phyloP scores from a whole-genome alignment of 2,113 vertebrate genomes.

The Paramormyrops kingsleyae region DNA sequence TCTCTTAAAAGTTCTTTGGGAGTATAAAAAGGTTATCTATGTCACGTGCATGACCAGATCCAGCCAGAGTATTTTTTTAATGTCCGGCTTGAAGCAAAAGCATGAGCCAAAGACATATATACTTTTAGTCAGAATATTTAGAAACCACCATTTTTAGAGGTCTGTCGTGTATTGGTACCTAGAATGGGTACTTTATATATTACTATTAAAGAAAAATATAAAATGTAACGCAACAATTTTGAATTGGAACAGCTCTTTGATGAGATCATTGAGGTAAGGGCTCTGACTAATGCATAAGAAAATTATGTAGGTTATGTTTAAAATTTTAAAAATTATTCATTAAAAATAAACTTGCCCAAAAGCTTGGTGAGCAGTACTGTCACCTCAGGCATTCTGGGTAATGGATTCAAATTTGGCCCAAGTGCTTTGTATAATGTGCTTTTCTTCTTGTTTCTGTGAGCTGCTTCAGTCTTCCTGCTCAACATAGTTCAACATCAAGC shows the following conservation, averaged over 20 bases:
- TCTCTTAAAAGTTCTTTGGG: neutral
- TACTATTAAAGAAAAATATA: neutral
- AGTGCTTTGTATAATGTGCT: neutral
- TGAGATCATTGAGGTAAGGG: neutral
- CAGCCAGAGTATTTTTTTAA: neutral
- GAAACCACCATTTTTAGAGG: neutral
- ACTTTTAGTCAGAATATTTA: neutral
- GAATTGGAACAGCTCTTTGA: conserved; percentile 6
- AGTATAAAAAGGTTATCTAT: conserved; percentile 5
- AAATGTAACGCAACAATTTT: neutral
- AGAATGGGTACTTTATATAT: neutral
- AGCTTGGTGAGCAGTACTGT: neutral
- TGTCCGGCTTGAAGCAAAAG: neutral
- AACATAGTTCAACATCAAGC: neutral
- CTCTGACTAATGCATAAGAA: neutral
- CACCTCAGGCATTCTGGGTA: neutral
- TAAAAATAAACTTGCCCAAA: neutral
- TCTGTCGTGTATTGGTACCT: neutral
- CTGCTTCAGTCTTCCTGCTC: neutral
- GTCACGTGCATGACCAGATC: conserved; percentile 17
- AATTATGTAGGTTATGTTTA: neutral
- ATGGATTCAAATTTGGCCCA: neutral
- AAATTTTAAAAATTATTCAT: neutral
- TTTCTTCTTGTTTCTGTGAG: neutral
- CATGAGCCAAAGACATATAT: neutral